phyloP scores from a whole-genome alignment of 2,113 vertebrate species.

The Protobothrops flavoviridis region DNA sequence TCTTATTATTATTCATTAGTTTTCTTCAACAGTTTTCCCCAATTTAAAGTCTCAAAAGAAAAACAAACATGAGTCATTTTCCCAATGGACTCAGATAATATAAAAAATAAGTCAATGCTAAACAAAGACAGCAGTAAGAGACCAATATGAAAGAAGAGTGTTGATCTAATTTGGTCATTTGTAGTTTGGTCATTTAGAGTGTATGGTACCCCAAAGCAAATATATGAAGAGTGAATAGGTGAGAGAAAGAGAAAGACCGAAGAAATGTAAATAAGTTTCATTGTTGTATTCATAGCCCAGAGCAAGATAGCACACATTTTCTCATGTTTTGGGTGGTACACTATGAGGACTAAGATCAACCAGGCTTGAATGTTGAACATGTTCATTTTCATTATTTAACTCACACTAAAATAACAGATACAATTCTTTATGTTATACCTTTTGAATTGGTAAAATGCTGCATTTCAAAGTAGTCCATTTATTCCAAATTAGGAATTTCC shows the following conservation, averaged over 20 bases:
- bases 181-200: background rate
- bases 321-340: background rate
- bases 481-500: background rate
- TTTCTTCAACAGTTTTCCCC: background rate
- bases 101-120: background rate
- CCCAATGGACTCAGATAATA: background rate
- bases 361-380: background rate
- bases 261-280: background rate
- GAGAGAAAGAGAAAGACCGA: background rate
- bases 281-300: background rate
- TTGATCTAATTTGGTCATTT: background rate
- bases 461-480: background rate
- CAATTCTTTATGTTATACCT: background rate
- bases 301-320: background rate
- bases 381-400: background rate
- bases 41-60: background rate
- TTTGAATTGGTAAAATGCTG: background rate
- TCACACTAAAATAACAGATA: background rate
- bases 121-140: too few species aligned
- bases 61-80: background rate
- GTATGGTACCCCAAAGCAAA: background rate
- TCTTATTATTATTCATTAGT: background rate
- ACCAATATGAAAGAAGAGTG: too few species aligned
- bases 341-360: background rate
- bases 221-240: background rate